Conservation (phyloP, 2,888 invertebrate species). For the Therioaphis trifolii region DNA sequence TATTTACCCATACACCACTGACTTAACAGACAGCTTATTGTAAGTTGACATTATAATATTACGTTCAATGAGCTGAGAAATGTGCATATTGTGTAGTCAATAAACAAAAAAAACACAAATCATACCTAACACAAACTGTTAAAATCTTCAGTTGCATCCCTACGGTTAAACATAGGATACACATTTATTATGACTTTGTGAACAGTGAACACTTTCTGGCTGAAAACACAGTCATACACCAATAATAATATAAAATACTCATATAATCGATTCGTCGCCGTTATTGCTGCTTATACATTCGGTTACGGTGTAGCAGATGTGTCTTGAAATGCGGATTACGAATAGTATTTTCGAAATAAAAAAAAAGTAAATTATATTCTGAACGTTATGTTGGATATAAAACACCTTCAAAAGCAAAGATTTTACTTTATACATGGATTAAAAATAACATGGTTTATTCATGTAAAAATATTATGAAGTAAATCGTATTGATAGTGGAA, state of each 20-base stretch:
- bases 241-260: neutral
- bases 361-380: neutral
- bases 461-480: too few relatives aligned
- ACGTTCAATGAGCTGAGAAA: neutral
- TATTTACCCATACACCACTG: too few relatives aligned
- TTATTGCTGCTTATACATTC: conserved; percentile 1
- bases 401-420: too few relatives aligned
- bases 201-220: conserved; percentile 1
- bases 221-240: neutral
- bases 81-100: neutral
- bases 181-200: too few relatives aligned
- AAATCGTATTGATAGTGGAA: too few relatives aligned
- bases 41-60: too few relatives aligned
- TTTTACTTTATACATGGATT: too few relatives aligned
- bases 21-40: too few relatives aligned
- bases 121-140: neutral
- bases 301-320: neutral
- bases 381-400: neutral
- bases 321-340: neutral
- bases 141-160: conserved; percentile 17
- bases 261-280: conserved; percentile 39
- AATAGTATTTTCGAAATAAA: neutral
- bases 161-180: conserved; percentile 44
- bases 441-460: too few relatives aligned
- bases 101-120: neutral